A percentile compares a stretch with the other conserved stretches of the same genome.
Conservation (phyloP, 2,797 vertebrate genomes). For the Austrolebias charrua region DNA sequence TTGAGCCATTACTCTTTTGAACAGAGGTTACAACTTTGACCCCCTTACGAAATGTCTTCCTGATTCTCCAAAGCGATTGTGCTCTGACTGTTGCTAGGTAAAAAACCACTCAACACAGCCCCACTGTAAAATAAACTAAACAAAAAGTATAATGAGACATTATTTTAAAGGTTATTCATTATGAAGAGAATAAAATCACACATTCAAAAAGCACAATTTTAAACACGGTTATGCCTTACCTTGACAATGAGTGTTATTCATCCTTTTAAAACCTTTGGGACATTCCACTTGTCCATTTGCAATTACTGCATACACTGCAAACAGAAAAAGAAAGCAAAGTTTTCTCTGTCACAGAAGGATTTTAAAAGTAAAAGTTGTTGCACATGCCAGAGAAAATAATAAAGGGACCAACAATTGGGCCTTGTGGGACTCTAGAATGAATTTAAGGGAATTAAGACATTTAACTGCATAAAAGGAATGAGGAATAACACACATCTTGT, state of each 20-base stretch:
- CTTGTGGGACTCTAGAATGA: conserved; percentile 57
- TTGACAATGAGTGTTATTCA: conserved; percentile 91
- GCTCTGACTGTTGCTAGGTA: too few relatives aligned
- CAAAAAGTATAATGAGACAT: too few relatives aligned
- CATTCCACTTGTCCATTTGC: conserved; percentile 91
- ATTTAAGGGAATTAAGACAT: conserved; percentile 54
- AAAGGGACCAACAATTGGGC: conserved; percentile 55
- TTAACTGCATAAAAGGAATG: conserved; percentile 28
- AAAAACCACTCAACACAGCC: too few relatives aligned
- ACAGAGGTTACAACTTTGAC: too few relatives aligned
- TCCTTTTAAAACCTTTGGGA: conserved; percentile 87
- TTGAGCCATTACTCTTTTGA: too few relatives aligned
- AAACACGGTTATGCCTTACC: conserved; percentile 76
- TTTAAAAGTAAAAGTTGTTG: conserved; percentile 56
- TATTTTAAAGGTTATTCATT: background rate
- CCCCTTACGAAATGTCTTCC: too few relatives aligned
- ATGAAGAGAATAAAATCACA: background rate
- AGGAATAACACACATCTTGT: conserved; percentile 20
- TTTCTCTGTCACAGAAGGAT: conserved; percentile 39
- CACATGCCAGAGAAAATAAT: conserved; percentile 68
- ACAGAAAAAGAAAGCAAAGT: conserved; percentile 43
- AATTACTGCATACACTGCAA: conserved; percentile 85
- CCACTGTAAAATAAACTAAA: too few relatives aligned
- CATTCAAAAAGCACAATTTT: conserved; percentile 1
- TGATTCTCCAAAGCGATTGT: too few relatives aligned